phyloP scores from a whole-genome alignment of 1,140 invertebrate species.

The Pteromalus puparum region DNA sequence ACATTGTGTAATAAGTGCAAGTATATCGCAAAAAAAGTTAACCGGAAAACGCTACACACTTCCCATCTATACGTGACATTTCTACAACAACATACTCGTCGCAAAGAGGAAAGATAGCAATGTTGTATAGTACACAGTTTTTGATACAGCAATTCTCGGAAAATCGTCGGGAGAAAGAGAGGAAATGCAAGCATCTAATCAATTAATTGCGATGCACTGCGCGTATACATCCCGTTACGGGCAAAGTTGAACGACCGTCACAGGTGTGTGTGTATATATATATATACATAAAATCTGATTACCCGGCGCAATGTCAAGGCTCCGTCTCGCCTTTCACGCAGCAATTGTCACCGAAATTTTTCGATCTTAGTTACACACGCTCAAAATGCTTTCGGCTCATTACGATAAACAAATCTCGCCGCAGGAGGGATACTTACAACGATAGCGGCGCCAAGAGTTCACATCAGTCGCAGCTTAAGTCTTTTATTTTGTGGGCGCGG shows the following conservation, averaged over 20 bases:
- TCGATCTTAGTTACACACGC: neutral
- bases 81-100: too few species aligned
- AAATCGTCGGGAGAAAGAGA: neutral
- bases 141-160: neutral
- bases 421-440: neutral
- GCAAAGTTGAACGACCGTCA: slow-evolving; percentile 45
- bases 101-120: too few species aligned
- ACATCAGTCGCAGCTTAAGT: neutral
- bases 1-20: too few species aligned
- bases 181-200: slow-evolving; percentile 15
- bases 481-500: slow-evolving; percentile 27
- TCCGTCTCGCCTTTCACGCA: neutral
- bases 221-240: slow-evolving; percentile 38
- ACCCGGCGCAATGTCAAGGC: slow-evolving; percentile 19
- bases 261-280: neutral
- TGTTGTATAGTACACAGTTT: neutral
- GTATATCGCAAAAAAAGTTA: neutral
- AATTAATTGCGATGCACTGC: slow-evolving; percentile 38
- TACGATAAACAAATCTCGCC: neutral
- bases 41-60: too few species aligned
- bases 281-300: slow-evolving; percentile 20
- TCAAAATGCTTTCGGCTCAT: too few species aligned
- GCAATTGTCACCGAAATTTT: neutral
- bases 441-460: slow-evolving; percentile 1
- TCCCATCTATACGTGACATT: too few species aligned